A percentile compares a stretch with the other conserved stretches of the same genome.
Evolutionary conservation across 2,888 invertebrate genomes (phyloP).

Genomic region (Dioctria rufipes): DNA sequence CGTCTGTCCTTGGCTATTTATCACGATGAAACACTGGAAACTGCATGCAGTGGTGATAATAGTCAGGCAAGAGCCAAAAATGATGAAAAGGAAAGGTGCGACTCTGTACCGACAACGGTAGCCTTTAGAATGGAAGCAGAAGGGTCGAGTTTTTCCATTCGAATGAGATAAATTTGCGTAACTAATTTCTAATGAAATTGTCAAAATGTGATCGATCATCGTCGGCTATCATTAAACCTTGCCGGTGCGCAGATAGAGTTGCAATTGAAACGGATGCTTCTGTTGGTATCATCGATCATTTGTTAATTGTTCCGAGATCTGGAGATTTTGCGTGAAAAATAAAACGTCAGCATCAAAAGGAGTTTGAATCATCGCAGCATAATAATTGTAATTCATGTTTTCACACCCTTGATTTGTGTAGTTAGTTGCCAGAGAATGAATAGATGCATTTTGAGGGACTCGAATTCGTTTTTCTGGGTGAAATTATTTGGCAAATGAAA

Average conservation of each 20-base stretch:
- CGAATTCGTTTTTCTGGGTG: too few relatives aligned
- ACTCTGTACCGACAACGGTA: neutral
- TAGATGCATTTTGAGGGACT: too few relatives aligned
- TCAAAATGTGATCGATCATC: conserved; percentile 53
- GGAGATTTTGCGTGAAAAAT: conserved; percentile 34
- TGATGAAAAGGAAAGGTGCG: neutral
- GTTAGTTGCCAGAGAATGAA: too few relatives aligned
- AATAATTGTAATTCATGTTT: neutral
- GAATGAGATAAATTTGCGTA: conserved; percentile 58
- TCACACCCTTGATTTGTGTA: too few relatives aligned
- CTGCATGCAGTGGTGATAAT: too few relatives aligned
- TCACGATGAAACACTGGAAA: too few relatives aligned
- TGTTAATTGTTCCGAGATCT: conserved; percentile 45
- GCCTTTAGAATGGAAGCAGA: neutral
- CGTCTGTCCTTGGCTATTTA: too few relatives aligned
- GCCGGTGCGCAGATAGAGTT: neutral
- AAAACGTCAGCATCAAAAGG: conserved; percentile 38
- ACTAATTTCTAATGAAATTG: conserved; percentile 55
- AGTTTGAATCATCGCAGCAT: conserved; percentile 6
- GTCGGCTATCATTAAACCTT: conserved; percentile 9
- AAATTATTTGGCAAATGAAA: too few relatives aligned
- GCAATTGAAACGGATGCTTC: conserved; percentile 19
- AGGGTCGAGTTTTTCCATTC: conserved; percentile 51
- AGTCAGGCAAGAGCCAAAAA: too few relatives aligned
- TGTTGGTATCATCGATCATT: conserved; percentile 44